Conservation (phyloP, 2,888 invertebrate genomes). For the Cheilosia scutellata region DNA sequence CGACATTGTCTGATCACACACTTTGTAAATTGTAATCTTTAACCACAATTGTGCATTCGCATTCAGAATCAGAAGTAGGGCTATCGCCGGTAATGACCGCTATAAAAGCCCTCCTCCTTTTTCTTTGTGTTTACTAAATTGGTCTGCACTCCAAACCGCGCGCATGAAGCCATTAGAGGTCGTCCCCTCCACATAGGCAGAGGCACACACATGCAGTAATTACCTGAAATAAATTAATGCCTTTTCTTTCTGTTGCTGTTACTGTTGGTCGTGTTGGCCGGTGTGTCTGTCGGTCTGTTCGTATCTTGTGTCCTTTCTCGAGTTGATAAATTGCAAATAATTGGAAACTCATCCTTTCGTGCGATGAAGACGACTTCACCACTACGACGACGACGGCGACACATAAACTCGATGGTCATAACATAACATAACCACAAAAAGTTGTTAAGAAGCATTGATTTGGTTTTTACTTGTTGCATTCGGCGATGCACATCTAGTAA, state of each 20-base stretch:
- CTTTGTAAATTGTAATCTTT: slow-evolving; percentile 18
- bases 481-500: slow-evolving; percentile 44
- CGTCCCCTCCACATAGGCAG: slow-evolving; percentile 31
- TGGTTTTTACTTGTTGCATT: slow-evolving; percentile 56
- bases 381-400: slow-evolving; percentile 7
- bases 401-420: slow-evolving; percentile 52
- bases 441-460: slow-evolving; percentile 60
- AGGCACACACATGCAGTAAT: slow-evolving; percentile 28
- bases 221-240: slow-evolving; percentile 62
- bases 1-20: slow-evolving; percentile 30
- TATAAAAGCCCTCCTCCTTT: slow-evolving; percentile 34
- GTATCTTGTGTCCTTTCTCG: slow-evolving; percentile 56
- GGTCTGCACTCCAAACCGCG: slow-evolving; percentile 13
- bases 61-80: slow-evolving; percentile 26
- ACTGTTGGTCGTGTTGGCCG: background rate
- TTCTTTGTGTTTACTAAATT: slow-evolving; percentile 12
- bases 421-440: slow-evolving; percentile 64
- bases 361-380: background rate
- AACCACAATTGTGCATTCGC: slow-evolving; percentile 2
- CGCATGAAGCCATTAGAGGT: slow-evolving; percentile 51
- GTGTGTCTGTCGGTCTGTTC: slow-evolving; percentile 2
- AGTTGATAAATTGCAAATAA: slow-evolving; percentile 65
- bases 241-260: background rate
- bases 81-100: slow-evolving; percentile 29
- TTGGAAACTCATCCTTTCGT: slow-evolving; percentile 60